These are phyloP conservation scores for Actenoides hombroni DNA, from an alignment of 2,113 vertebrate species.

Conservation along the genomic window DNA sequence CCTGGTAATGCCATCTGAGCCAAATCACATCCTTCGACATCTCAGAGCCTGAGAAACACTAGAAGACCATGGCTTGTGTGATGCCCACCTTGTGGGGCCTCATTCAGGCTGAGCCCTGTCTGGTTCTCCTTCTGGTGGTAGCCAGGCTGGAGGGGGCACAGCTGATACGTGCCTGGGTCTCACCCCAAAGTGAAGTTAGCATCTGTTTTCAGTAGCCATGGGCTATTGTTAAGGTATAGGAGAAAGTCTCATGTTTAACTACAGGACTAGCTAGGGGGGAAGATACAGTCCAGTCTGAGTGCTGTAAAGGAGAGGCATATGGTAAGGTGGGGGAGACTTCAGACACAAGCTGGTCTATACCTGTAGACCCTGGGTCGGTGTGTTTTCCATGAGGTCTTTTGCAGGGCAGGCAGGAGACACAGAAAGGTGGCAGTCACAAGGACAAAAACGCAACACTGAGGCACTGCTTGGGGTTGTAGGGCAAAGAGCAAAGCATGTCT, in stretches of 20 bases:
- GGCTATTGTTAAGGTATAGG: neutral
- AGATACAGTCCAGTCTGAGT: too few relatives aligned
- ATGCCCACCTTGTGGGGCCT: neutral
- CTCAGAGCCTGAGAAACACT: neutral
- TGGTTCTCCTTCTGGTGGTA: neutral
- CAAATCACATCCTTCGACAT: neutral
- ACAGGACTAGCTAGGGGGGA: neutral
- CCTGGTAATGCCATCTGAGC: neutral
- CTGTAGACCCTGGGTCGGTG: rapidly evolving
- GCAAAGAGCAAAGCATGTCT: neutral
- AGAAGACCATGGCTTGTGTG: rapidly evolving
- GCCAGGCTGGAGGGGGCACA: neutral
- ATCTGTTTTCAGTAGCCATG: rapidly evolving
- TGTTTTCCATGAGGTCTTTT: neutral
- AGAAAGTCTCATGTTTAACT: neutral
- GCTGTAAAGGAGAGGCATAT: neutral
- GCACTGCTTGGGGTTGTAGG: neutral
- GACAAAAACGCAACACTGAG: rapidly evolving
- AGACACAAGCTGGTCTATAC: neutral
- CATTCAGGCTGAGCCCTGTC: neutral
- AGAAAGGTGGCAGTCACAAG: neutral
- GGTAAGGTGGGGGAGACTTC: neutral
- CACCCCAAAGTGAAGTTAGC: neutral
- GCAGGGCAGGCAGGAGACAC: neutral
- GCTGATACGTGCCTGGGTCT: rapidly evolving